Evolutionary conservation across 2,797 vertebrate species (phyloP).

Genomic region (Bovichtus variegatus): DNA sequence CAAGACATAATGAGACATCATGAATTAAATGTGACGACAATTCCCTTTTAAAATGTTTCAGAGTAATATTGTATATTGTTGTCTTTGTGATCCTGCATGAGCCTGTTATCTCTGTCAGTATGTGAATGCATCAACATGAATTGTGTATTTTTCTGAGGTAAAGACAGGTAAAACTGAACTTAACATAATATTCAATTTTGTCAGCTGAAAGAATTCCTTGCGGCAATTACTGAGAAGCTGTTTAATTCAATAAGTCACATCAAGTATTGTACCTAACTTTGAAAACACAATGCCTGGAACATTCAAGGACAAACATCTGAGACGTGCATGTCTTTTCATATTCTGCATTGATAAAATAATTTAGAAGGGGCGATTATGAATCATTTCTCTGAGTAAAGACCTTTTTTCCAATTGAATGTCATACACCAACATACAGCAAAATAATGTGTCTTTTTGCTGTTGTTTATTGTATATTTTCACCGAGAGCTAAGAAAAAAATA

Average conservation of each 20-base stretch:
- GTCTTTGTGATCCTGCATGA: neutral
- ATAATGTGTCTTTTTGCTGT: slow-evolving; percentile 1
- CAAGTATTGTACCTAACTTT: neutral
- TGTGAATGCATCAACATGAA: too few relatives aligned
- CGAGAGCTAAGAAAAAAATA: slow-evolving; percentile 4
- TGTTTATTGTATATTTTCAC: slow-evolving; percentile 33
- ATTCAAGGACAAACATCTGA: slow-evolving; percentile 14
- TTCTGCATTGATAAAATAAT: slow-evolving; percentile 1
- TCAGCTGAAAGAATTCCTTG: neutral
- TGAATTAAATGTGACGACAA: too few relatives aligned
- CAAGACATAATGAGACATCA: too few relatives aligned
- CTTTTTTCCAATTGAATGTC: neutral
- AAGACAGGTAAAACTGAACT: too few relatives aligned
- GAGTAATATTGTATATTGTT: too few relatives aligned
- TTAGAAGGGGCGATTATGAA: neutral
- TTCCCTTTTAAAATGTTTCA: too few relatives aligned
- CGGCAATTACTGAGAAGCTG: neutral
- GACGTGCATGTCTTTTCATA: neutral
- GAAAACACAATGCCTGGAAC: neutral
- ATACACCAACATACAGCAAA: neutral
- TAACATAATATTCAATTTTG: neutral
- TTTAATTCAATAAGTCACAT: too few relatives aligned
- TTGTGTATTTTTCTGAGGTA: too few relatives aligned
- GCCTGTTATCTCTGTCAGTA: neutral
- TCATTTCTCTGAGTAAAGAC: neutral